These are phyloP conservation scores for Brotogeris chrysoptera DNA, from an alignment of 2,797 vertebrate genomes.

Conservation along the genomic window DNA sequence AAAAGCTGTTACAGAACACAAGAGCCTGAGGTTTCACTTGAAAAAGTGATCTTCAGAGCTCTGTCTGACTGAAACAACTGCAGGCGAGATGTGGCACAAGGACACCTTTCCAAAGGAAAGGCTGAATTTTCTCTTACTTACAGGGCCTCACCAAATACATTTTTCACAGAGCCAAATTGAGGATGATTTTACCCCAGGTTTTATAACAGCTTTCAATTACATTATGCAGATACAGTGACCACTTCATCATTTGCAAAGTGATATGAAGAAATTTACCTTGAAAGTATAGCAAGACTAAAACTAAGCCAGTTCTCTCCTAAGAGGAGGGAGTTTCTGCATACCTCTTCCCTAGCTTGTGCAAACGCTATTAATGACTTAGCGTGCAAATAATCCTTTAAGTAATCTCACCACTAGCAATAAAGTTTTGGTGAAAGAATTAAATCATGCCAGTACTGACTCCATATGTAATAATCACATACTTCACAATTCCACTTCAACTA, in stretches of 20 bases:
- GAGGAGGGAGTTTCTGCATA: background rate
- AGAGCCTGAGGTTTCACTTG: background rate
- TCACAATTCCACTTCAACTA: background rate
- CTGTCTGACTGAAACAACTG: background rate
- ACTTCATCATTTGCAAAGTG: background rate
- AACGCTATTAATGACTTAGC: background rate
- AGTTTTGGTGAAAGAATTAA: background rate
- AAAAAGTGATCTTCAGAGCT: background rate
- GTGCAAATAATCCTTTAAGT: background rate
- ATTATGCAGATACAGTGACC: background rate
- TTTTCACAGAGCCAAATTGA: background rate
- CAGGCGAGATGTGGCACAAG: background rate
- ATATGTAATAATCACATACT: background rate
- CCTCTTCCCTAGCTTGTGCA: background rate
- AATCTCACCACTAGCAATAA: background rate
- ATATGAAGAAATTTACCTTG: background rate
- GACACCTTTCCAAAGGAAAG: background rate
- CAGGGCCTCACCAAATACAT: background rate
- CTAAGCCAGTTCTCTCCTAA: background rate
- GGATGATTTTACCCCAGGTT: background rate
- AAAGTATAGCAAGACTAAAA: background rate
- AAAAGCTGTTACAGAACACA: background rate
- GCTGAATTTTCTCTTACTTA: background rate
- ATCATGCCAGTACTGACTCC: background rate
- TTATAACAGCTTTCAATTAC: background rate